Evolutionary conservation across 1,140 invertebrate genomes (phyloP).

Genomic region (Drosophila malerkotliana): DNA sequence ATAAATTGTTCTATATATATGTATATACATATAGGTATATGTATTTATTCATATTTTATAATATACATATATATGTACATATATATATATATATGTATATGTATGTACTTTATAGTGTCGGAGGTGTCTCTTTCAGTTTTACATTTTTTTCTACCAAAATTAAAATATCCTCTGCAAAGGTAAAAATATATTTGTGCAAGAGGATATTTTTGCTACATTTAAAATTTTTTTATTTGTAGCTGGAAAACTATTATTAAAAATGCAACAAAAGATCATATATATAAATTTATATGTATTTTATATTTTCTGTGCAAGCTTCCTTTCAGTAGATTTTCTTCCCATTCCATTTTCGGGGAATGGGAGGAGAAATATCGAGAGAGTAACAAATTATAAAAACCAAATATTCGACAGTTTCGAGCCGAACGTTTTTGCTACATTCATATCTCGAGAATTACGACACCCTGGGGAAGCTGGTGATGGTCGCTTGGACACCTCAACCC

Average conservation of each 20-base stretch:
- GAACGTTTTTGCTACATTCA: conserved; percentile 75
- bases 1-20: no score
- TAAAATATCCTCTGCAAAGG: no score
- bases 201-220: neutral
- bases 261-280: neutral
- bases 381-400: conserved; percentile 67
- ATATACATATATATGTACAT: no score
- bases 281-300: no score
- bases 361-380: conserved; percentile 27
- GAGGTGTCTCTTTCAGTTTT: no score
- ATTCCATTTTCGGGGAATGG: neutral
- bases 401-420: conserved; percentile 63
- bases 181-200: no score
- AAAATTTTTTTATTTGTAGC: neutral
- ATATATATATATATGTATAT: no score
- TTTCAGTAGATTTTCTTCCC: neutral
- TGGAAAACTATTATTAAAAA: neutral
- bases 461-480: conserved; percentile 66
- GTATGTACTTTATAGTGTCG: no score
- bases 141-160: no score
- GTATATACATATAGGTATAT: no score
- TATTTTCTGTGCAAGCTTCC: neutral
- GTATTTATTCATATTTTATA: no score
- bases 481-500: conserved; percentile 48
- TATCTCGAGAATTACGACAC: conserved; percentile 79